A percentile compares a stretch with the other conserved stretches of the same genome.
These are phyloP conservation scores for Papilio demoleus DNA, from an alignment of 2,888 invertebrate genomes.

Conservation along the genomic window DNA sequence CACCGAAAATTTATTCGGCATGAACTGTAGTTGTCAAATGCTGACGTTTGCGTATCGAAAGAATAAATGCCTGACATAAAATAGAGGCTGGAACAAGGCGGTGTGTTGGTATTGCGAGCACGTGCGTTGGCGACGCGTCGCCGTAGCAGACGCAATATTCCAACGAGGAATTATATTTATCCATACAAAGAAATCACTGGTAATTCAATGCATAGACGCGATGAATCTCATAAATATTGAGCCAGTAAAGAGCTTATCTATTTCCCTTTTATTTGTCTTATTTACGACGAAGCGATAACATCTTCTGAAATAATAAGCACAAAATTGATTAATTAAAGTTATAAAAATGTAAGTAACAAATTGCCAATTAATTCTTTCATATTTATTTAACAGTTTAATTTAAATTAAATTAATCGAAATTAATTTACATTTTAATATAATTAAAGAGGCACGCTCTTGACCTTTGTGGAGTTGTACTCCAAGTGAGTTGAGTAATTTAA, in stretches of 20 bases:
- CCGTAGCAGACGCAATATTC: conserved; percentile 76
- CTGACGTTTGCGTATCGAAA: conserved; percentile 76
- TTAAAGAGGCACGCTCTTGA: conserved; percentile 19
- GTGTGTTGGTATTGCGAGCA: conserved; percentile 74
- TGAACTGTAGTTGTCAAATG: conserved; percentile 81
- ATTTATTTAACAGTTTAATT: conserved; percentile 2
- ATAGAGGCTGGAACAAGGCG: conserved; percentile 69
- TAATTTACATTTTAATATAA: background rate
- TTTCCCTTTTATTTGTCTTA: background rate
- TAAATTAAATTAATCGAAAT: conserved; percentile 2
- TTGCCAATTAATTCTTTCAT: background rate
- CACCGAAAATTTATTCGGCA: conserved; percentile 77
- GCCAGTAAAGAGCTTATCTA: background rate
- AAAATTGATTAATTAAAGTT: background rate
- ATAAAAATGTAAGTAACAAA: background rate
- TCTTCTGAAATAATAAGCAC: too few species aligned
- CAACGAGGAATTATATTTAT: conserved; percentile 80
- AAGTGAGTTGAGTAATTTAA: conserved; percentile 19
- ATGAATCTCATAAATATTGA: conserved; percentile 58
- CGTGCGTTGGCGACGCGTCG: conserved; percentile 65
- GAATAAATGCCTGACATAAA: conserved; percentile 80
- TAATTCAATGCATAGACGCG: conserved; percentile 75
- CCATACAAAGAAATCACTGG: conserved; percentile 75
- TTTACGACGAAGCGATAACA: background rate
- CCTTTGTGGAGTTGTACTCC: conserved; percentile 13